Evolutionary conservation across 2,888 invertebrate genomes (phyloP).

Genomic region (Carpatolechia fugitivella): DNA sequence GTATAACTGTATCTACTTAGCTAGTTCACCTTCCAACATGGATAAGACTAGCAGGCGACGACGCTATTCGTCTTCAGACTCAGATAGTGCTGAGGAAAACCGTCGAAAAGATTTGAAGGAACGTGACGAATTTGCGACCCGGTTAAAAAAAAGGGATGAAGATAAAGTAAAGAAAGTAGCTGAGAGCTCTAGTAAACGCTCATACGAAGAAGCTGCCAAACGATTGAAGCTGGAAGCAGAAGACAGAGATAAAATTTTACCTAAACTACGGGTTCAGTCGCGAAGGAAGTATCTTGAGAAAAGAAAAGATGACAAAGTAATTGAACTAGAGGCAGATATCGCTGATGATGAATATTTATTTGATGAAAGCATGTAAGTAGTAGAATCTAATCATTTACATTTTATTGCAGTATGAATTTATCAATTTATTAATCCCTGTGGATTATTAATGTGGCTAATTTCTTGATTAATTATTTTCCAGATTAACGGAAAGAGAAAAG

Average conservation of each 20-base stretch:
- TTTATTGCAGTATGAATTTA: background rate
- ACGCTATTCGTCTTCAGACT: conserved; percentile 77
- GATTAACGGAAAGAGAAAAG: conserved; percentile 91
- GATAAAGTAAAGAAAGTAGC: conserved; percentile 90
- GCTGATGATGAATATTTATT: conserved; percentile 97
- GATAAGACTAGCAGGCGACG: conserved; percentile 62
- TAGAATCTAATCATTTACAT: background rate
- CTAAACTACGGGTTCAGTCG: conserved; percentile 93
- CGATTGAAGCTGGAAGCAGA: conserved; percentile 92
- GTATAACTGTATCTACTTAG: too few species aligned
- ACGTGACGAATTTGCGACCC: conserved; percentile 94
- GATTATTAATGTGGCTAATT: background rate
- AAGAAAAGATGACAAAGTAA: conserved; percentile 96
- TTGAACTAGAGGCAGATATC: conserved; percentile 96
- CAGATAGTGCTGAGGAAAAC: conserved; percentile 88
- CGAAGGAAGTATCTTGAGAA: conserved; percentile 96
- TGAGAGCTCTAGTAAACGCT: conserved; percentile 82
- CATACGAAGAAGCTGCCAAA: conserved; percentile 93
- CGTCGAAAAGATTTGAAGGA: conserved; percentile 92
- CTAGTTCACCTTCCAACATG: too few species aligned
- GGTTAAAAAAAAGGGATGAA: conserved; percentile 94
- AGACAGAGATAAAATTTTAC: conserved; percentile 91
- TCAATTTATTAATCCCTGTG: background rate
- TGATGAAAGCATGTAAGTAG: conserved; percentile 88
- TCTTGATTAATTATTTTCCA: conserved; percentile 59